Conservation (phyloP, 2,888 invertebrate genomes). For the Callinectes sapidus region DNA sequence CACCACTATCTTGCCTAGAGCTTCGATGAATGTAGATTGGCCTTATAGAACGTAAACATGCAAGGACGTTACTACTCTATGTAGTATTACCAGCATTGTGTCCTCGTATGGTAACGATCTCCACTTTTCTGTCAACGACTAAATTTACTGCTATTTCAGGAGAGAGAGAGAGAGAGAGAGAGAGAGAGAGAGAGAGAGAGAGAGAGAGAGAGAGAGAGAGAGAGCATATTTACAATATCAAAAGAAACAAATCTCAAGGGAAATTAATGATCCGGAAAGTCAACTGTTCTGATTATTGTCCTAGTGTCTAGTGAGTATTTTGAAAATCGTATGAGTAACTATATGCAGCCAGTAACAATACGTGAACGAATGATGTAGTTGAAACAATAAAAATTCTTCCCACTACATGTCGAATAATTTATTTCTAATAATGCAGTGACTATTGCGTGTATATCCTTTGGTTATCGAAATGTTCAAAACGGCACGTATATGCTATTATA, state of each 20-base stretch:
- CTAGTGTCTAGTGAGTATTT: neutral
- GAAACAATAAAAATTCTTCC: neutral
- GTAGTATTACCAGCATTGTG: neutral
- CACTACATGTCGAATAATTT: neutral
- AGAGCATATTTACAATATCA: neutral
- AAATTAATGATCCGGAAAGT: neutral
- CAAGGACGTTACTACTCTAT: neutral
- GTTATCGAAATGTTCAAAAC: neutral
- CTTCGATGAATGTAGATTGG: too few relatives aligned
- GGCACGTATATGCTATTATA: too few relatives aligned
- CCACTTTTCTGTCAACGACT: neutral
- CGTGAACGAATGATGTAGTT: neutral
- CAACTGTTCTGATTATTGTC: neutral
- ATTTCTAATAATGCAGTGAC: neutral
- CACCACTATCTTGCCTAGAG: too few relatives aligned
- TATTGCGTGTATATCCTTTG: neutral
- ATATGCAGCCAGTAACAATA: neutral
- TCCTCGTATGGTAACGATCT: neutral
- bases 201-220: neutral
- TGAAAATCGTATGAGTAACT: neutral
- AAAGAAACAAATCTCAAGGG: neutral
- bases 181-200: neutral
- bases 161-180: constrained; percentile 17
- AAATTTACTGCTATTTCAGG: neutral
- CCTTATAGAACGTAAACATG: neutral